These are phyloP conservation scores for Sylvia borin DNA, from an alignment of 2,797 vertebrate species.

Conservation along the genomic window DNA sequence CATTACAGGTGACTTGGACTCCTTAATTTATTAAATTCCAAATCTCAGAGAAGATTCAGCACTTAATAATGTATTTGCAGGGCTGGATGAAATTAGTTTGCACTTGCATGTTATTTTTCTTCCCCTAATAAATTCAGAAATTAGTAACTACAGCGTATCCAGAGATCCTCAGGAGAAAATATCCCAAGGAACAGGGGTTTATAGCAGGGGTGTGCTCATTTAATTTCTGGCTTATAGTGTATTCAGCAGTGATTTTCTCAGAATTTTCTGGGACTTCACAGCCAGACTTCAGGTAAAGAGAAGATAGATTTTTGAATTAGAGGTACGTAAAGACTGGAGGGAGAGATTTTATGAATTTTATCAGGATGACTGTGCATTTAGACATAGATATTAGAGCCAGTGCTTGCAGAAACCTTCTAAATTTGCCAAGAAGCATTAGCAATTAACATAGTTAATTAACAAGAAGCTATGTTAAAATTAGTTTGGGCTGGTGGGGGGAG, in stretches of 20 bases:
- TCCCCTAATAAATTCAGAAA: constrained; percentile 3
- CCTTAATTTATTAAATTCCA: constrained; percentile 22
- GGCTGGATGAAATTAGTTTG: constrained; percentile 19
- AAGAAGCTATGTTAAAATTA: constrained; percentile 61
- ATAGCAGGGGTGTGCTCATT: neutral
- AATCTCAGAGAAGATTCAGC: neutral
- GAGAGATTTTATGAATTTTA: neutral
- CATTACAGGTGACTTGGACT: neutral
- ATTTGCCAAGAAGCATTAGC: constrained; percentile 61
- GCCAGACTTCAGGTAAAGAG: neutral
- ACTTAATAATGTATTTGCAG: constrained; percentile 7
- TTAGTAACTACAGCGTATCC: fast-evolving
- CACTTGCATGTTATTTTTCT: neutral
- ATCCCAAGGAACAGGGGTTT: neutral
- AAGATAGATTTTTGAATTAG: constrained; percentile 17
- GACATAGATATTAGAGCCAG: constrained; percentile 18
- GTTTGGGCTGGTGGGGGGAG: neutral
- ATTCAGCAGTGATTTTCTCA: neutral
- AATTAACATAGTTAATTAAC: constrained; percentile 65
- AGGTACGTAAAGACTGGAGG: neutral
- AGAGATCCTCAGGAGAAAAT: neutral
- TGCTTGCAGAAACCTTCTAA: constrained; percentile 37
- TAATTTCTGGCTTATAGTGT: neutral
- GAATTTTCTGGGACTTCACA: constrained; percentile 5
- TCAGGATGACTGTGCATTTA: constrained; percentile 49